Conservation (phyloP, 2,888 invertebrate species). For the Nymphalis urticae region DNA sequence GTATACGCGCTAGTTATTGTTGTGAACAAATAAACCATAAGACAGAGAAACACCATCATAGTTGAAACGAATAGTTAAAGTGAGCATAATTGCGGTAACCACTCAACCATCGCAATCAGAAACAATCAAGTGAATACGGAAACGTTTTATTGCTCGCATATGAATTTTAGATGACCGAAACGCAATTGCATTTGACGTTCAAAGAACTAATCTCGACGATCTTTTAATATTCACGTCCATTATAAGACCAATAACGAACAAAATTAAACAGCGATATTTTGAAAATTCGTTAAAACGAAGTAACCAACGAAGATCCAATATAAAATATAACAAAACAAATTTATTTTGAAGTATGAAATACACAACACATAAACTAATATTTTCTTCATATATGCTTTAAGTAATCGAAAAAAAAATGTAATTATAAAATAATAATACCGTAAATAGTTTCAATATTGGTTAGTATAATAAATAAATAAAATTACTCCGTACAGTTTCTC, state of each 20-base stretch:
- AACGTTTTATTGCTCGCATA: slow-evolving; percentile 60
- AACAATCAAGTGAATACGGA: slow-evolving; percentile 62
- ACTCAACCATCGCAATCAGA: slow-evolving; percentile 51
- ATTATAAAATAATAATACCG: no score
- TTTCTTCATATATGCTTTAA: no score
- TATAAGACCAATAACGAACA: slow-evolving; percentile 6
- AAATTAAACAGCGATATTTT: slow-evolving; percentile 10
- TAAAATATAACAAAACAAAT: neutral
- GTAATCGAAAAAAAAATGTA: no score
- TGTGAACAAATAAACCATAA: slow-evolving; percentile 40
- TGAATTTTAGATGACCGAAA: slow-evolving; percentile 61
- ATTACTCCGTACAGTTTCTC: no score
- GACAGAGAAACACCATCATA: slow-evolving; percentile 41
- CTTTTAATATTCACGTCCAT: slow-evolving; percentile 19
- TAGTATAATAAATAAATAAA: no score
- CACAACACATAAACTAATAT: neutral
- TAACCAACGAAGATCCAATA: neutral
- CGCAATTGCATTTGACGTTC: slow-evolving; percentile 36
- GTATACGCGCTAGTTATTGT: slow-evolving; percentile 29
- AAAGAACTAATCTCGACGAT: slow-evolving; percentile 33
- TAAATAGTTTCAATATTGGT: no score
- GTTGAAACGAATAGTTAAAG: slow-evolving; percentile 36
- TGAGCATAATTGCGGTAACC: slow-evolving; percentile 40
- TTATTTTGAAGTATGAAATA: neutral
- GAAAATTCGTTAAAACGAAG: neutral